A percentile compares a stretch with the other conserved stretches of the same genome.
phyloP scores from a whole-genome alignment of 2,797 vertebrate species.

The Manis crassicaudata region DNA sequence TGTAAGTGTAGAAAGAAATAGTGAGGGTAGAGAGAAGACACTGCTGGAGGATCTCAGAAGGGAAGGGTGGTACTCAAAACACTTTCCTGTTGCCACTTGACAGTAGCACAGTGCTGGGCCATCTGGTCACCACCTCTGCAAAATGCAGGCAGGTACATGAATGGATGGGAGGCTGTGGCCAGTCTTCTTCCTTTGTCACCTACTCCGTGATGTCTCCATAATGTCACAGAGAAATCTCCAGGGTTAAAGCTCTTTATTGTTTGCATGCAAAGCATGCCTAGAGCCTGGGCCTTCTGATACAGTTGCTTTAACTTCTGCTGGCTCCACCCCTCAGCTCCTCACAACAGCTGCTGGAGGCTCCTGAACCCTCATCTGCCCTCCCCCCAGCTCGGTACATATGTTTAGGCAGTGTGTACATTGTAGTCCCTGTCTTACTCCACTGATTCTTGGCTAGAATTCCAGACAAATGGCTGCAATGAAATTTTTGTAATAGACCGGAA shows the following conservation, averaged over 20 bases:
- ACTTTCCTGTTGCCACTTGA: not conserved
- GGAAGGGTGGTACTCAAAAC: not conserved
- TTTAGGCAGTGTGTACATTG: not conserved
- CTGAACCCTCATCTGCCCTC: not conserved
- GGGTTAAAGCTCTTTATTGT: not conserved
- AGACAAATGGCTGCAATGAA: slow-evolving; percentile 44
- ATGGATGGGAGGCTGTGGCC: not conserved
- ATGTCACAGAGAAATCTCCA: not conserved
- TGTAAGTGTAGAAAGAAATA: not conserved
- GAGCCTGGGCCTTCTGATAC: not conserved
- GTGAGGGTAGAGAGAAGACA: not conserved
- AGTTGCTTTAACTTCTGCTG: not conserved
- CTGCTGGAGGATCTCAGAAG: not conserved
- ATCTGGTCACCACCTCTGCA: not conserved
- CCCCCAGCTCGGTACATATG: not conserved
- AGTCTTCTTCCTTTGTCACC: not conserved
- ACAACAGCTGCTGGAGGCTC: slow-evolving; percentile 66
- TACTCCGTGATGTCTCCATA: not conserved
- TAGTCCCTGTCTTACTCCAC: not conserved
- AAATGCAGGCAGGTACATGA: not conserved
- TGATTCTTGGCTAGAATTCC: slow-evolving; percentile 51
- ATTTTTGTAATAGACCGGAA: slow-evolving; percentile 33
- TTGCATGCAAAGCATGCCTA: rapidly evolving
- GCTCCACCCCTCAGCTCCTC: not conserved
- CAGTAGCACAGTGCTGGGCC: not conserved